Conservation (phyloP, 1,140 invertebrate genomes). For the Babylonia areolata region DNA sequence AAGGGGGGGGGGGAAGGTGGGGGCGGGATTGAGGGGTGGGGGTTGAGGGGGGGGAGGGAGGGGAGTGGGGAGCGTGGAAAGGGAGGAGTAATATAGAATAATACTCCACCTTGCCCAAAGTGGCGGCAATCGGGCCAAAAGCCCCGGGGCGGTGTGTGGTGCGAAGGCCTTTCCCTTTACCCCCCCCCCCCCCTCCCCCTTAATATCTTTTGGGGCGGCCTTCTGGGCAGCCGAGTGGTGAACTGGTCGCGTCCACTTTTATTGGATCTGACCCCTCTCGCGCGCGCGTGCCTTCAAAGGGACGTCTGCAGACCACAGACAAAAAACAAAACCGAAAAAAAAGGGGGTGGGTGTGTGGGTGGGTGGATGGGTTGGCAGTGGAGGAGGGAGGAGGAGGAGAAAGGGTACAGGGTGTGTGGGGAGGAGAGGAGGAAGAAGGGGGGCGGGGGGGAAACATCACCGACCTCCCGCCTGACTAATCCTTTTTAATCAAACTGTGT, state of each 20-base stretch:
- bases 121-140: background rate
- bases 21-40: too few relatives aligned
- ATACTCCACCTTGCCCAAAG: background rate
- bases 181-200: too few relatives aligned
- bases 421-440: background rate
- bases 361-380: too few relatives aligned
- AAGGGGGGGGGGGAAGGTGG: too few relatives aligned
- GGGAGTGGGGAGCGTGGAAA: background rate
- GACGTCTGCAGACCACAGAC: too few relatives aligned
- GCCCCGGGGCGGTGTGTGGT: background rate
- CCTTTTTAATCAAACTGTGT: conserved; percentile 6
- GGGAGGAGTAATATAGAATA: background rate
- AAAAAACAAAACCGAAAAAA: too few relatives aligned
- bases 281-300: too few relatives aligned
- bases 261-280: conserved; percentile 23
- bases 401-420: background rate
- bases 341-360: too few relatives aligned
- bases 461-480: conserved; percentile 6
- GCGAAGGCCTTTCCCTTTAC: too few relatives aligned
- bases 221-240: background rate
- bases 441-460: background rate
- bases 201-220: background rate
- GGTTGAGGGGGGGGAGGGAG: too few relatives aligned
- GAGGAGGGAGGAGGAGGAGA: too few relatives aligned
- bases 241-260: conserved; percentile 25